A percentile compares a stretch with the other conserved stretches of the same genome.
These are phyloP conservation scores for Axea sp. DNA, from an alignment of 2,888 invertebrate species.

Conservation along the genomic window DNA sequence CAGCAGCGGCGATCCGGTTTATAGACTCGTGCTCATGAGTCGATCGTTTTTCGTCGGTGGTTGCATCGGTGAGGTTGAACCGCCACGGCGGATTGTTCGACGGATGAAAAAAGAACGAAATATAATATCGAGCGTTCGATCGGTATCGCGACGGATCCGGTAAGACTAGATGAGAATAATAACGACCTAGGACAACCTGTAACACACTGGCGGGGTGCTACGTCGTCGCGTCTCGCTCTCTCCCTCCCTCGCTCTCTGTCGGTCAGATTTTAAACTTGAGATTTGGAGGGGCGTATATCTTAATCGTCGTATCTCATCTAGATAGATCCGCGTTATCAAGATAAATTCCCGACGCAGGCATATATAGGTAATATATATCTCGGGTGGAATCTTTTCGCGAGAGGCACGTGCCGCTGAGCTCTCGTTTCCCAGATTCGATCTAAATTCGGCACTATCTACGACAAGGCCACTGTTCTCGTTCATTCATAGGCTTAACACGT, in stretches of 20 bases:
- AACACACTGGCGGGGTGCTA: conserved; percentile 63
- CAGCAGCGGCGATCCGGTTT: too few relatives aligned
- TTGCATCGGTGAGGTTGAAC: conserved; percentile 4
- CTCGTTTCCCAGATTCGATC: conserved; percentile 71
- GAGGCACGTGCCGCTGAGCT: conserved; percentile 68
- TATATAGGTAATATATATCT: conserved; percentile 66
- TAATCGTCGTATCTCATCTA: conserved; percentile 78
- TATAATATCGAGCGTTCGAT: conserved; percentile 63
- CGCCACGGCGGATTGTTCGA: background rate
- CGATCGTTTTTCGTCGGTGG: too few relatives aligned
- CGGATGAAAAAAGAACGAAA: conserved; percentile 21
- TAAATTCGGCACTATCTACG: conserved; percentile 71
- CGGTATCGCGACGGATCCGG: conserved; percentile 24
- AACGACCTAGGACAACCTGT: conserved; percentile 74
- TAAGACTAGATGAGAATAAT: conserved; percentile 32
- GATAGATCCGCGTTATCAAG: conserved; percentile 75
- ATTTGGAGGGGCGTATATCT: conserved; percentile 76
- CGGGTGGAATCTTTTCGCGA: conserved; percentile 69
- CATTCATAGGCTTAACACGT: conserved; percentile 42
- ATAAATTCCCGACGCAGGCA: conserved; percentile 70
- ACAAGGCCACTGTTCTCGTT: conserved; percentile 34
- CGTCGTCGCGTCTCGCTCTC: conserved; percentile 69
- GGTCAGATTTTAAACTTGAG: conserved; percentile 75
- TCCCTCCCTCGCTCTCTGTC: too few relatives aligned
- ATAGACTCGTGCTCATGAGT: too few relatives aligned